Base-by-base conservation (phyloP, 2,888 invertebrate genomes). In the Nasonovia ribisnigri region DNA sequence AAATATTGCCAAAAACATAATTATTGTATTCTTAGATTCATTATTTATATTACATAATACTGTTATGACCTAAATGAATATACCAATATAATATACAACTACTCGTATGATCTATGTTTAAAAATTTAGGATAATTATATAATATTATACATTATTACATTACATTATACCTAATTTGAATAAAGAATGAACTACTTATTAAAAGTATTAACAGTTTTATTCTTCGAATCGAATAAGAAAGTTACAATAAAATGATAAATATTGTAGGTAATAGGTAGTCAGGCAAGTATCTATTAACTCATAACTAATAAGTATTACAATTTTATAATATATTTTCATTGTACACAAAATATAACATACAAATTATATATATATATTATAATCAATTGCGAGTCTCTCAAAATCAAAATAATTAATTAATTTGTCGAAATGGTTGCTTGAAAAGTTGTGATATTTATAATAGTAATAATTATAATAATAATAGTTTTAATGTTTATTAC, bases 31-130 rank as follows among this genome's bases (percentile, higher is more conserved):
- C 87, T 84, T 77, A 48, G 77, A 67, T 90, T 90, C 11, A 36
- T 90, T 48, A 48, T 90, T 48, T 90, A 51, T 43, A 36, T 89
- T 89, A 89, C 29, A 89, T 60, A 88, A 88, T 88, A 3, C 36
- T 77, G 51, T 88, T 88, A 51, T 88, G 88, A 88, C 88, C 88
- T 88, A 88, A 36, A 88, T 88, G 24, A 84, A 88, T 51, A 51
- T 46, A 77, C 36, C 36, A 77, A 77, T 77, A 77, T 77, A 36
- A 77, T 36, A 77, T n/a, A 77, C 20, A 77, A 36, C 77, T 24
- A 77, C 36, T 24, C 77, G 77, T 77, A 77, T 36, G 20, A 77
- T 36, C 77, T 77, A 36, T 77, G 77, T 36, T 77, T 3, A 77
- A 20, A 20, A 77, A 77, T 77, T 77, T 77, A 77, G 77, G 20